These are phyloP conservation scores for Mystacornis crossleyi DNA, from an alignment of 2,113 vertebrate genomes.

Conservation along the genomic window DNA sequence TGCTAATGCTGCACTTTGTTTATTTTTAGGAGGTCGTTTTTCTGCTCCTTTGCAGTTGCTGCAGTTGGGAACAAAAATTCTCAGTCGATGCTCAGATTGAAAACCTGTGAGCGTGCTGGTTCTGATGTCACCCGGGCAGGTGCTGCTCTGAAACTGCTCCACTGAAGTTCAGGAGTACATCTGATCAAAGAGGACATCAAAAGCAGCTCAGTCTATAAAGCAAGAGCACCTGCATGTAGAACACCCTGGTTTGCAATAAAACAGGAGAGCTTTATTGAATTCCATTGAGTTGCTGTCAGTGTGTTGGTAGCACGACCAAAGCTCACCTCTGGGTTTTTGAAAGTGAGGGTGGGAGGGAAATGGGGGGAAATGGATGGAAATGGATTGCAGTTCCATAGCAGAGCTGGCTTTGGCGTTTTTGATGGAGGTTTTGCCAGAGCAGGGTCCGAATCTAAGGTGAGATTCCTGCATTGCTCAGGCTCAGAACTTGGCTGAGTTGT, in stretches of 20 bases:
- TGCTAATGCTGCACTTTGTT: not conserved
- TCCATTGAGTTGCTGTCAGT: not conserved
- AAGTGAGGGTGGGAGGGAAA: not conserved
- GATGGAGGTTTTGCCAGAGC: not conserved
- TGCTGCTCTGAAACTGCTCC: not conserved
- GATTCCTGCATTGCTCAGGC: not conserved
- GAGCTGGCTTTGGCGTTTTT: not conserved
- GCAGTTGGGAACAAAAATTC: not conserved
- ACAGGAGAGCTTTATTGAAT: not conserved
- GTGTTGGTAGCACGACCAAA: not conserved
- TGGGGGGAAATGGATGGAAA: not conserved
- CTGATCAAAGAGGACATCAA: constrained; percentile 53
- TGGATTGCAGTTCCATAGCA: not conserved
- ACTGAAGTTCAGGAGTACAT: not conserved
- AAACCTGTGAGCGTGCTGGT: not conserved
- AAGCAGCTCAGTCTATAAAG: constrained; percentile 26
- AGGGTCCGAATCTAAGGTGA: rapidly evolving
- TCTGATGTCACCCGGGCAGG: not conserved
- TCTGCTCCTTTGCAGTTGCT: not conserved
- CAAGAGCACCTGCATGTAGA: not conserved
- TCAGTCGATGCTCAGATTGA: not conserved
- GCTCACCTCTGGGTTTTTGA: not conserved
- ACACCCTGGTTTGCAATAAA: not conserved
- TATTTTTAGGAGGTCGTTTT: not conserved
- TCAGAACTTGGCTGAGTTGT: not conserved